Base-by-base conservation (phyloP, 23 tunicate species). In the Botrylloides violaceus region DNA sequence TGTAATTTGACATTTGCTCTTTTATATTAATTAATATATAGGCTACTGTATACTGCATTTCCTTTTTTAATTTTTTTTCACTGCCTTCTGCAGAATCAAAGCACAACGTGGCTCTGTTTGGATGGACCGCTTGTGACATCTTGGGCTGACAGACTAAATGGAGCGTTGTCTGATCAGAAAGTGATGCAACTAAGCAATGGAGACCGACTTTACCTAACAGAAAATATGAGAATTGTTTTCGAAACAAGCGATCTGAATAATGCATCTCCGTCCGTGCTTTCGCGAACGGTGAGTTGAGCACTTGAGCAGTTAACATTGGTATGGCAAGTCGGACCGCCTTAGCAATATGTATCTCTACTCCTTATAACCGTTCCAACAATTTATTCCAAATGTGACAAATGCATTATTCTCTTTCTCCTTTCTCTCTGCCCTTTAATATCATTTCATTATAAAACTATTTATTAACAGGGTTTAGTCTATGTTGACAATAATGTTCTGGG, bases 51-150 rank as follows among this genome's bases (percentile, higher is more conserved):
- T n/a, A n/a, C n/a, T n/a, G n/a, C n/a, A n/a, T n/a, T n/a, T n/a
- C n/a, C 15, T 43, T 43, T 43, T 43, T 43, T 15, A 15, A 43
- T 7, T 43, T 43, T 43, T 43, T 15, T 15, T 43, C 12, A 15
- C 53, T 43, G 53, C 53, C 53, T 15, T 15, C 53, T 43, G 53
- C 71, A 88, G 96, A 88, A 81, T 71, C 88, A 88, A 77, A 81
- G 88, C 58, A 88, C 87, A 0, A 88, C 96, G 6, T 88, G 96
- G 96, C 61, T 88, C 3, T 81, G 88, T 59, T 47, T 88, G 60
- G 96, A 88, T 66, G 96, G 96, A 6, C 84, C 88, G 3, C 63
- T 88, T 34, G 96, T 77, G 34, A 47, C 84, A 22, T 77, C 83
- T 21, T 88, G 96, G 88, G 80, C 96, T 15, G 88, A 82, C 55